A percentile compares a stretch with the other conserved stretches of the same genome.
Conservation (phyloP, 1,140 invertebrate species). For the Drosophila kurseongensis region DNA sequence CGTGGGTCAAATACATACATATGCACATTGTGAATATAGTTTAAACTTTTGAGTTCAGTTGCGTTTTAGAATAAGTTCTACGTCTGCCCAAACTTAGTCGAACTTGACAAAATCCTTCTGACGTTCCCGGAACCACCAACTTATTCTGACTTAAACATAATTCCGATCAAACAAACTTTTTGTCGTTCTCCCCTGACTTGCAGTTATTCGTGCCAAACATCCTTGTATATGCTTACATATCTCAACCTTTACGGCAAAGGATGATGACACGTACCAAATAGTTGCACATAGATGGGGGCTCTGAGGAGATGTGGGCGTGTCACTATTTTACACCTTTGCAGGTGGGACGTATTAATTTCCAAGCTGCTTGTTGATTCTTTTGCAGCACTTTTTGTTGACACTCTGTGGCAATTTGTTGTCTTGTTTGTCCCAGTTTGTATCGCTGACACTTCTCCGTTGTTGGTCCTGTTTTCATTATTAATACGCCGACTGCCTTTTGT, state of each 20-base stretch:
- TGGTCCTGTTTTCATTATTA: constrained; percentile 71
- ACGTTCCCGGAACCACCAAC: too few relatives aligned
- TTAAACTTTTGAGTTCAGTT: too few relatives aligned
- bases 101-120: too few relatives aligned
- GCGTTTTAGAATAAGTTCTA: too few relatives aligned
- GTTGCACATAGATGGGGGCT: constrained; percentile 34
- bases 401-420: constrained; percentile 33
- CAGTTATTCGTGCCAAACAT: constrained; percentile 10
- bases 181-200: background rate
- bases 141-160: background rate
- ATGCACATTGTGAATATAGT: too few relatives aligned
- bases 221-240: background rate
- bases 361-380: constrained; percentile 51
- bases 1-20: too few relatives aligned
- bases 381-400: constrained; percentile 31
- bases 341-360: constrained; percentile 64
- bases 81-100: too few relatives aligned
- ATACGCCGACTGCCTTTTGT: constrained; percentile 58
- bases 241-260: constrained; percentile 23
- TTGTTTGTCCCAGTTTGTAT: constrained; percentile 42
- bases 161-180: background rate
- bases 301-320: background rate
- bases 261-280: constrained; percentile 52
- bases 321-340: constrained; percentile 28
- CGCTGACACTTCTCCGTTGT: constrained; percentile 4